Base-by-base conservation (phyloP, 2,888 invertebrate genomes). In the Digitonthophagus gazella region DNA sequence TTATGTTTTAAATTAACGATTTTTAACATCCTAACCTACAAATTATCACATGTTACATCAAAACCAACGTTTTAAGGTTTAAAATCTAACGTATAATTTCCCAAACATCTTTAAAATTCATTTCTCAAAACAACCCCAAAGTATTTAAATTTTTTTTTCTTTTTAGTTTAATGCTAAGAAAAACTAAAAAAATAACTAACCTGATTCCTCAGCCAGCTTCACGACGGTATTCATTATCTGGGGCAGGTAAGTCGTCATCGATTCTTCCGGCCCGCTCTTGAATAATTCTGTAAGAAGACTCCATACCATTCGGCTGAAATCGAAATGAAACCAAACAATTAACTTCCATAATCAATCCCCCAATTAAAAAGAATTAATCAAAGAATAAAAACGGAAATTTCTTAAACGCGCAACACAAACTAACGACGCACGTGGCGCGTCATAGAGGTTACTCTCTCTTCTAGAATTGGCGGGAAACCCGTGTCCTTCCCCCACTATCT, bases 261-360 rank as follows among this genome's bases (percentile, higher is more conserved):
- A 74, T 15, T 83, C 82, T 20, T 78, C 72, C n/a, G 81, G 77
- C 16, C 85, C 84, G 54, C 81, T 81, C 71, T 84, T 83, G 74
- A 87, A 85, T 67, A 88, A 84, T 72, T 88, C 88, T 78, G 88
- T 80, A 69, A 90, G 80, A 71, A 86, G 82, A 70, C 86, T 82
- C 1, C 87, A 86, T 67, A 88, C 86, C 83, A 86, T 83, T 81
- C 88, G 86, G 75, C 90, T 90, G 84, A 28, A 86, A 86, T 72
- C 76, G 74, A 76, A 78, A 73, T 44, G 11, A 44, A 44, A 8
- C 28, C 8, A 6, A 6, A 5, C 28, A 3, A 44, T 44, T 44
- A 44, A 2, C 6, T 44, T 44, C 6, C 28, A 44, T 8, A 44
- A 22, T 6, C 22, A 22, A 22, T 4, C n/a, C n/a, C n/a, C n/a